Base-by-base conservation (phyloP, 2,797 vertebrate genomes). In the Notamacropus eugenii region DNA sequence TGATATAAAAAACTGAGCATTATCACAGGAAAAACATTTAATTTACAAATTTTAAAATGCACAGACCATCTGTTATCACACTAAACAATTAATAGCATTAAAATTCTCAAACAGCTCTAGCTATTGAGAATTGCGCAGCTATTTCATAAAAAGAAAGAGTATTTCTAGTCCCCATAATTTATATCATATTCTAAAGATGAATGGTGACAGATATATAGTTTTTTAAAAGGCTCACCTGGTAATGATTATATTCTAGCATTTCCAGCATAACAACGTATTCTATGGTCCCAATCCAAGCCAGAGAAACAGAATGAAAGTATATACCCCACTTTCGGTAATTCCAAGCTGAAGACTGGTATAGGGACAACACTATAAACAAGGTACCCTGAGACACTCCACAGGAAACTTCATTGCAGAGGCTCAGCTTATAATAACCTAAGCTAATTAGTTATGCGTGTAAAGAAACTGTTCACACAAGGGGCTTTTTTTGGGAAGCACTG, bases 221-320 rank as follows among this genome's bases (percentile, higher is more conserved):
- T 87, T 46, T 87, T 27, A 87, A 87, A 87, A 98, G 54, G 97
- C 99, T 99, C 98, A 99, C 99, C 99, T 99, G 99, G 98, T 99
- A 99, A 98, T 99, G 99, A 98, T 99, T 99, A 99, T 99, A 99
- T 98, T 99, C 99, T 98, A 99, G 99, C 99, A 99, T 99, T 99
- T 99, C 99, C 99, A 99, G 98, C 99, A 99, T 99, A 67, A 96
- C 98, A 98, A 96, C 54, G 93, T 92, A 97, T 97, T 90, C 94
- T 92, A 97, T 97, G 95, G 0, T 98, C 96, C 5, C 96, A 95
- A 82, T 95, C 93, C 98, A 97, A 87, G 96, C 87, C 97, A 93
- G 92, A 96, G 0, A 91, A 97, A 93, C 58, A 93, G 95, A 94
- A 74, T 50, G 96, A 94, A 87, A 87, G 94, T 97, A 90, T 92